Percentiles rank a stretch among this genome's conserved stretches.
Conservation (phyloP, 2,888 invertebrate species). For the Sphaerophoria rueppellii region DNA sequence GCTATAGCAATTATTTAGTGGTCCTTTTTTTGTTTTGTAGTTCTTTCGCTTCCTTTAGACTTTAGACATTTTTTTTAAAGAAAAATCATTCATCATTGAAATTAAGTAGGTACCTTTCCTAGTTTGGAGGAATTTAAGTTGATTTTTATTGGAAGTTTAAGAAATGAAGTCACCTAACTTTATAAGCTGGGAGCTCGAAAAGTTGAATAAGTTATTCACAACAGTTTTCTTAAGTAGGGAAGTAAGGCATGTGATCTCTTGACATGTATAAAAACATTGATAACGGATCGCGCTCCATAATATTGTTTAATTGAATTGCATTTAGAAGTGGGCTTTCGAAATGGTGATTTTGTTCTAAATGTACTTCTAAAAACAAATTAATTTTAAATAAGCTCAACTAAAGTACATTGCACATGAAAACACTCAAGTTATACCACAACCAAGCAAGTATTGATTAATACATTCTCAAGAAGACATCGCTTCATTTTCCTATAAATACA, state of each 20-base stretch:
- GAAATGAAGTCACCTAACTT: neutral
- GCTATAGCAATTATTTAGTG: constrained; percentile 64
- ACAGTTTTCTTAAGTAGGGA: neutral
- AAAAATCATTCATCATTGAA: constrained; percentile 65
- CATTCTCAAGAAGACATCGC: neutral
- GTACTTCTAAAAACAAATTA: no score
- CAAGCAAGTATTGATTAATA: no score
- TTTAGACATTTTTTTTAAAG: constrained; percentile 42
- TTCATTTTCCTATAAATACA: neutral
- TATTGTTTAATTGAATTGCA: no score
- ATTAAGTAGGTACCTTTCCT: constrained; percentile 50
- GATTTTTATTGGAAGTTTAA: constrained; percentile 18
- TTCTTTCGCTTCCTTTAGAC: constrained; percentile 3
- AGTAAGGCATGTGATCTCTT: neutral
- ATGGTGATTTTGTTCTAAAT: no score
- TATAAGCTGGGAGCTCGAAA: neutral
- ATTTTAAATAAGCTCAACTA: no score
- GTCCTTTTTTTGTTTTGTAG: neutral
- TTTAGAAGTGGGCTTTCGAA: no score
- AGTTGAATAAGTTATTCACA: neutral
- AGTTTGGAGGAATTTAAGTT: constrained; percentile 16
- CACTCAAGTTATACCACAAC: no score
- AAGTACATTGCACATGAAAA: no score
- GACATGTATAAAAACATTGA: no score
- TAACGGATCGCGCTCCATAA: no score